These are phyloP conservation scores for Pyrrhosoma nymphula DNA, from an alignment of 2,888 invertebrate species.

Conservation along the genomic window DNA sequence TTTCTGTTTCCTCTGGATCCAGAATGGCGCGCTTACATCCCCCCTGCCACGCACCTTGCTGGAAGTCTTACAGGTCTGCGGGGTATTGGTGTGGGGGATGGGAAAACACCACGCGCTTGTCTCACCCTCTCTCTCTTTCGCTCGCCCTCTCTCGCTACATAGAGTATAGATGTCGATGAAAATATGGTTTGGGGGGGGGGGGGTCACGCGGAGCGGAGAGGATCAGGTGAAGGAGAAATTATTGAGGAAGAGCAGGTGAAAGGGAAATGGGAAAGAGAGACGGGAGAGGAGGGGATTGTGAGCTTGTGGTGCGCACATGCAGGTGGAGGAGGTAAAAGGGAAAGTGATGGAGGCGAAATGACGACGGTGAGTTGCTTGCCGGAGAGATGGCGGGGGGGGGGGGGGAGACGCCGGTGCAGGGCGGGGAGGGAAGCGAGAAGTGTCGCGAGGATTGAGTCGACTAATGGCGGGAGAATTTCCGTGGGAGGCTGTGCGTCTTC, in stretches of 20 bases:
- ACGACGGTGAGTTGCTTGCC: not conserved
- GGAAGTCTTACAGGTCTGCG: not conserved
- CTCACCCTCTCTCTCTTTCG: not conserved
- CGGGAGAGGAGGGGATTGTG: not conserved
- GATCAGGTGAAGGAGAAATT: not conserved
- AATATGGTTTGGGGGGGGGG: not conserved
- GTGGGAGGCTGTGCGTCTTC: not conserved
- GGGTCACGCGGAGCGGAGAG: not conserved
- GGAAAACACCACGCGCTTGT: not conserved
- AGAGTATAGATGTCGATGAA: not conserved
- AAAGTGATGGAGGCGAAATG: not conserved
- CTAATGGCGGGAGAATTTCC: not conserved
- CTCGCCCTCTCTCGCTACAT: not conserved
- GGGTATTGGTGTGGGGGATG: not conserved
- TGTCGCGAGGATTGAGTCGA: constrained; percentile 18
- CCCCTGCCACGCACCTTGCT: not conserved
- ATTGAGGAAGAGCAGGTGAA: not conserved
- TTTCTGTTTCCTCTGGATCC: constrained; percentile 20
- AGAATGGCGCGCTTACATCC: not conserved
- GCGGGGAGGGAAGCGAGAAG: not conserved
- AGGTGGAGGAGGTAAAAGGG: not conserved
- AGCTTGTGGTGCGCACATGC: not conserved
- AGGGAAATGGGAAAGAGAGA: not conserved
- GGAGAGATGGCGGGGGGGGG: not conserved
- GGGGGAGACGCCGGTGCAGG: not conserved